phyloP scores from a whole-genome alignment of 2,888 invertebrate species.

The Cheilosia urbana region DNA sequence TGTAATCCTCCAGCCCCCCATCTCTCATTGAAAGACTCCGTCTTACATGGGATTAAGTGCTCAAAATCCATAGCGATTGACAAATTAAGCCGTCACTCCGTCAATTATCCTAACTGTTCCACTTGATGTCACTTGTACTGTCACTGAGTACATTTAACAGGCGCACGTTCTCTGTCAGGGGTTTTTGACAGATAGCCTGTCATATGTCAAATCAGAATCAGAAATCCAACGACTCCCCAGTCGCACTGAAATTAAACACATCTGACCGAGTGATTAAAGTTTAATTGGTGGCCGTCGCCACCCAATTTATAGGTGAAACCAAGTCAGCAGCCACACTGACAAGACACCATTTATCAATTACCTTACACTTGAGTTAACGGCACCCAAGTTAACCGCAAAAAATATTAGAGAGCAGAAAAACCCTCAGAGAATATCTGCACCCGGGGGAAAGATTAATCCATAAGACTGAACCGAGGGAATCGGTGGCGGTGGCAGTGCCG shows the following conservation, averaged over 20 bases:
- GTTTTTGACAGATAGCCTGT: conserved; percentile 48
- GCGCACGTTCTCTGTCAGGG: conserved; percentile 25
- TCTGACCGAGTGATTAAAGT: conserved; percentile 65
- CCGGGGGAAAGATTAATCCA: conserved; percentile 42
- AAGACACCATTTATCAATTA: conserved; percentile 69
- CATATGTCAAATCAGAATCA: conserved; percentile 60
- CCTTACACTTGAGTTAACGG: conserved; percentile 45
- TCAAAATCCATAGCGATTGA: conserved; percentile 65
- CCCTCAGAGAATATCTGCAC: neutral
- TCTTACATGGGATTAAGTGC: conserved; percentile 45
- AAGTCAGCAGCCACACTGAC: conserved; percentile 59
- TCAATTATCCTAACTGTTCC: conserved; percentile 62
- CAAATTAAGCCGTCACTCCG: conserved; percentile 50
- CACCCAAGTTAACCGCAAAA: conserved; percentile 39
- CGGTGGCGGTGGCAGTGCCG: neutral
- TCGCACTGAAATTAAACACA: conserved; percentile 48
- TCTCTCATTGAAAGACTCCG: conserved; percentile 8
- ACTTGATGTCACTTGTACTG: conserved; percentile 55
- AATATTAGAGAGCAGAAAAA: neutral
- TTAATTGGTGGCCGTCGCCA: conserved; percentile 46
- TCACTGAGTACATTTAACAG: conserved; percentile 45
- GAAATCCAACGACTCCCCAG: conserved; percentile 18
- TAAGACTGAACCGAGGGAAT: conserved; percentile 10
- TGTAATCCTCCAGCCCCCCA: conserved; percentile 10
- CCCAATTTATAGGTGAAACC: conserved; percentile 52